phyloP scores from a whole-genome alignment of 2,888 invertebrate genomes.

The Heliconius ismenius region DNA sequence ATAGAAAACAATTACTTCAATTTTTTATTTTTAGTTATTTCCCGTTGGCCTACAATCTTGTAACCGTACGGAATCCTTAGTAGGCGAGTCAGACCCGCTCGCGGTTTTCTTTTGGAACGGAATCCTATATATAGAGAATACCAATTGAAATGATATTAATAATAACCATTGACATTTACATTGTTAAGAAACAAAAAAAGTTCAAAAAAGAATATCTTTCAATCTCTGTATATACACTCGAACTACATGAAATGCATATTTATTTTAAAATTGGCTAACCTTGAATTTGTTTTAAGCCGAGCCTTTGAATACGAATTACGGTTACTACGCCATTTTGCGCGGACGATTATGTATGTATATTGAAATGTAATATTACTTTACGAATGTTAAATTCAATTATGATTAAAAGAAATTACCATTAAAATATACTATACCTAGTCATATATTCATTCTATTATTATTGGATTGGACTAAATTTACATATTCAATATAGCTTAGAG shows the following conservation, averaged over 20 bases:
- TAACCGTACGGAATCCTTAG: no score
- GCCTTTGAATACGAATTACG: neutral
- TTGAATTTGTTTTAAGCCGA: constrained; percentile 3
- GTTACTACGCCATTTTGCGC: constrained; percentile 7
- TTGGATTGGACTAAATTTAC: neutral
- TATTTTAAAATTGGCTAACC: constrained; percentile 13
- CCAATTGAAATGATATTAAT: neutral
- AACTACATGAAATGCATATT: constrained; percentile 8
- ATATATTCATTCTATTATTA: neutral
- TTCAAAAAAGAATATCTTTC: neutral
- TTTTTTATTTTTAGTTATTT: no score
- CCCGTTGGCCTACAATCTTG: no score
- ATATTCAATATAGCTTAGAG: no score
- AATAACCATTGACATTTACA: neutral
- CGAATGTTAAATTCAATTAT: neutral
- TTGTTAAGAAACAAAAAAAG: neutral
- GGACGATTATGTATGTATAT: neutral
- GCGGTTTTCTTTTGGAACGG: no score
- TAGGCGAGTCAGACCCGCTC: no score
- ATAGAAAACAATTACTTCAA: no score
- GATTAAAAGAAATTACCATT: neutral
- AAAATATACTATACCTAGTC: neutral
- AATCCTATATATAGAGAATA: neutral
- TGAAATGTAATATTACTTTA: neutral
- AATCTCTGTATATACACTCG: neutral